These are phyloP conservation scores for Meriones psammophilus DNA, from an alignment of 2,797 vertebrate species.

Conservation along the genomic window DNA sequence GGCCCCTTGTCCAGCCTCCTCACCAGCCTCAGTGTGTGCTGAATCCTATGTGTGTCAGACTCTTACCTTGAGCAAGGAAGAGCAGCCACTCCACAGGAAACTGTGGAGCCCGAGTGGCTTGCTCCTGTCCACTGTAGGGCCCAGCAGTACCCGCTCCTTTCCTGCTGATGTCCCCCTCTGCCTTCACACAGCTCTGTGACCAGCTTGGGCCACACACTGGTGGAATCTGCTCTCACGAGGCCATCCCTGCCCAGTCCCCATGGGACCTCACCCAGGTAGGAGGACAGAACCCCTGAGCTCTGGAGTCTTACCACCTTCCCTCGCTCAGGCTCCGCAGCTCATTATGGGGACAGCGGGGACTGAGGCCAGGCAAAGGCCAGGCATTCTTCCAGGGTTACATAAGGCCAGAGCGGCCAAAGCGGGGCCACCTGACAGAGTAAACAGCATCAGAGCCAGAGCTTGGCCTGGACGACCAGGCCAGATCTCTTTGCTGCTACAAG, in stretches of 20 bases:
- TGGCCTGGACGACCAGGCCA: neutral
- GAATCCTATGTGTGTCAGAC: neutral
- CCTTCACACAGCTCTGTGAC: slow-evolving; percentile 87
- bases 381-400: neutral
- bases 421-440: neutral
- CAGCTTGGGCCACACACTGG: slow-evolving; percentile 91
- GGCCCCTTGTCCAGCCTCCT: slow-evolving; percentile 64
- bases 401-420: neutral
- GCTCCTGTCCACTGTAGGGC: neutral
- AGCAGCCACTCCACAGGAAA: neutral
- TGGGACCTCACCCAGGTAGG: slow-evolving; percentile 83
- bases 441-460: neutral
- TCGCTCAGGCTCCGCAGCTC: neutral
- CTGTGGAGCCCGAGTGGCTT: neutral
- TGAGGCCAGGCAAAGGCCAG: neutral
- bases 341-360: neutral
- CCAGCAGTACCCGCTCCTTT: neutral
- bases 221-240: slow-evolving; percentile 86
- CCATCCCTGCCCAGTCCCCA: slow-evolving; percentile 68
- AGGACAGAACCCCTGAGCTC: neutral
- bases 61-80: neutral
- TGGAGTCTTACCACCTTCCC: neutral
- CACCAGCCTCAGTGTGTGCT: slow-evolving; percentile 64
- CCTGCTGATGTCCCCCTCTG: neutral
- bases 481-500: neutral